Percentiles rank a stretch among this genome's conserved stretches.
phyloP scores from a whole-genome alignment of 1,140 invertebrate species.

The Chelonus insularis region DNA sequence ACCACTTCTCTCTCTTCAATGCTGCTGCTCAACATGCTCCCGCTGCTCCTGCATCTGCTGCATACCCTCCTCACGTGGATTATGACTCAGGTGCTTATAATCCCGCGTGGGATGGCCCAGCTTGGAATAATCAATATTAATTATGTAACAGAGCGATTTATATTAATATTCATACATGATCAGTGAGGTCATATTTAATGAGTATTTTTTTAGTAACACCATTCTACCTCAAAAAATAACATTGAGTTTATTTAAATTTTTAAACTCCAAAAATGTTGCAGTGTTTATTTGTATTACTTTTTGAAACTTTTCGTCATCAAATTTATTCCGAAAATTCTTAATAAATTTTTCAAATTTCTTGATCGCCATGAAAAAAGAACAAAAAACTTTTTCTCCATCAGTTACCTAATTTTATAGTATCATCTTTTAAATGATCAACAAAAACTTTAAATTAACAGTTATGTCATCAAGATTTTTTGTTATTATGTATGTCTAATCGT shows the following conservation, averaged over 20 bases:
- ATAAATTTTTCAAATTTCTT: too few species aligned
- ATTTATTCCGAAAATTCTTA: too few species aligned
- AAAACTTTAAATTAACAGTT: too few species aligned
- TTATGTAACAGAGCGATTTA: neutral
- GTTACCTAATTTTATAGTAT: too few species aligned
- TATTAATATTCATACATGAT: neutral
- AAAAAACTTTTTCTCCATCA: neutral
- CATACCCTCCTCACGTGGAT: neutral
- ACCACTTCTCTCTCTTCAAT: conserved; percentile 64
- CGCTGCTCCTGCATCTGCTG: conserved; percentile 40
- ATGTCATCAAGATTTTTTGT: too few species aligned
- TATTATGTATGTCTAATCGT: neutral
- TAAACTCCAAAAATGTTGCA: too few species aligned
- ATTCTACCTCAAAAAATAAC: neutral
- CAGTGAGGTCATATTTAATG: neutral
- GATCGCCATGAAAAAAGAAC: neutral
- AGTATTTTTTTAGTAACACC: neutral
- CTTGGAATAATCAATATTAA: conserved; percentile 38
- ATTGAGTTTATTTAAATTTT: neutral
- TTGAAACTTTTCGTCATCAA: too few species aligned
- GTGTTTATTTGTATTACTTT: too few species aligned
- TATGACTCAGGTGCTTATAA: conserved; percentile 32
- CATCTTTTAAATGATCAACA: too few species aligned
- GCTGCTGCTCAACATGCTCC: conserved; percentile 61
- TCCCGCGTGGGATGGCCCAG: conserved; percentile 40